These are phyloP conservation scores for Gallinago undulata DNA, from an alignment of 2,113 vertebrate species.

Conservation along the genomic window DNA sequence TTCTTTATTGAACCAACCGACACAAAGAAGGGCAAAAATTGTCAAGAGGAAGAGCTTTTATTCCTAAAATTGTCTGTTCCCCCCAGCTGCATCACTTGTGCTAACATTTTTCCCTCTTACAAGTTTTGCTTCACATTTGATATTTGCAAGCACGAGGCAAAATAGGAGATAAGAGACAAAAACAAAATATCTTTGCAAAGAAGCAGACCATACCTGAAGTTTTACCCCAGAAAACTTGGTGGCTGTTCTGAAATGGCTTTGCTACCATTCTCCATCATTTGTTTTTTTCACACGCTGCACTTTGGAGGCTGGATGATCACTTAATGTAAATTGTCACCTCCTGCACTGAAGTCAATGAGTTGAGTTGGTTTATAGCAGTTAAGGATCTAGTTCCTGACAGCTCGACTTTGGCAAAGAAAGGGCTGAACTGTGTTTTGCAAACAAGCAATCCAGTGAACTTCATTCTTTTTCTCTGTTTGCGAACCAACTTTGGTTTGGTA, in stretches of 20 bases:
- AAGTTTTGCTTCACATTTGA: neutral
- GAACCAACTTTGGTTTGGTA: constrained; percentile 49
- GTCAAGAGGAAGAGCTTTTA: neutral
- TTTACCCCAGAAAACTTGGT: neutral
- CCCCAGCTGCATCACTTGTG: neutral
- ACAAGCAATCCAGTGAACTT: constrained; percentile 39
- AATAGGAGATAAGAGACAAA: neutral
- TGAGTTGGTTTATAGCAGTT: neutral
- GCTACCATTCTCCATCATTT: neutral
- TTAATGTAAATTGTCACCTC: constrained; percentile 13
- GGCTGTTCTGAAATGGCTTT: neutral
- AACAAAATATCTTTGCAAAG: neutral
- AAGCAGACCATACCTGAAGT: neutral
- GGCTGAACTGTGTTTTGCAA: constrained; percentile 48
- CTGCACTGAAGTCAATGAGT: neutral
- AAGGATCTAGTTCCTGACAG: constrained; percentile 24
- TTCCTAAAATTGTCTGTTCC: neutral
- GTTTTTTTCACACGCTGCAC: neutral
- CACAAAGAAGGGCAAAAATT: neutral
- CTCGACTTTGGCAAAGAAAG: constrained; percentile 25
- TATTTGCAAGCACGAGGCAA: neutral
- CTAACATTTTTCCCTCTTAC: neutral
- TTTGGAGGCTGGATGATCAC: neutral
- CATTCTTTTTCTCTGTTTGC: constrained; percentile 56
- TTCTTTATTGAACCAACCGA: neutral